Conservation (phyloP, 1,140 invertebrate genomes). For the Macrobrachium rosenbergii region DNA sequence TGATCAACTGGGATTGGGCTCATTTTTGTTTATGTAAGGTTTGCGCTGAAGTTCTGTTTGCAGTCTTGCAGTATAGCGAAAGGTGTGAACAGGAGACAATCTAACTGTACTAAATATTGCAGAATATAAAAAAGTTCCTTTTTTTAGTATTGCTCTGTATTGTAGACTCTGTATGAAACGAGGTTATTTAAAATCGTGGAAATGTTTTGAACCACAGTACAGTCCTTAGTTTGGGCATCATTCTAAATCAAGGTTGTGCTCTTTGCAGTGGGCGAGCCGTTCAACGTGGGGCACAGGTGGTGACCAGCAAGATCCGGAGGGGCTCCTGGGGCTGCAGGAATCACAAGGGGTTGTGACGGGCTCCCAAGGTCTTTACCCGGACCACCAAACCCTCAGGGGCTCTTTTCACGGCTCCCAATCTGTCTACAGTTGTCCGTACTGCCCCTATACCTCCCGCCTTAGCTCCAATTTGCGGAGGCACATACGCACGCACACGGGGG, state of each 20-base stretch:
- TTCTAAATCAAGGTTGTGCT: conserved; percentile 61
- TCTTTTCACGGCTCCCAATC: conserved; percentile 16
- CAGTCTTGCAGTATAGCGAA: no score
- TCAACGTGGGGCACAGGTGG: conserved; percentile 54
- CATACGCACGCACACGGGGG: conserved; percentile 66
- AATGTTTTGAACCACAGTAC: not conserved
- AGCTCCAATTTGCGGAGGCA: conserved; percentile 64
- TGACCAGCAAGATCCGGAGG: conserved; percentile 45
- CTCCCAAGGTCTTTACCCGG: conserved; percentile 2
- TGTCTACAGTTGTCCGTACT: conserved; percentile 48
- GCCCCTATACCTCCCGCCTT: conserved; percentile 48
- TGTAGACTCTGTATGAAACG: no score
- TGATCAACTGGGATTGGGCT: no score
- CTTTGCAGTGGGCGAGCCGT: conserved; percentile 56
- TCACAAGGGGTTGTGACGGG: conserved; percentile 21
- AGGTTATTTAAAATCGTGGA: no score
- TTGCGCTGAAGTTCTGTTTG: no score
- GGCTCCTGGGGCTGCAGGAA: conserved; percentile 29
- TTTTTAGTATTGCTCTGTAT: no score
- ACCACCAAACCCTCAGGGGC: conserved; percentile 11
- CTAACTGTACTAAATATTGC: no score
- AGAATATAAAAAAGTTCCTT: no score
- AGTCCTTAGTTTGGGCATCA: not conserved
- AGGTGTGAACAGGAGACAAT: no score
- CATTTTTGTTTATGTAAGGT: no score